Conservation (phyloP, 2,888 invertebrate species). For the Aquatica leii region DNA sequence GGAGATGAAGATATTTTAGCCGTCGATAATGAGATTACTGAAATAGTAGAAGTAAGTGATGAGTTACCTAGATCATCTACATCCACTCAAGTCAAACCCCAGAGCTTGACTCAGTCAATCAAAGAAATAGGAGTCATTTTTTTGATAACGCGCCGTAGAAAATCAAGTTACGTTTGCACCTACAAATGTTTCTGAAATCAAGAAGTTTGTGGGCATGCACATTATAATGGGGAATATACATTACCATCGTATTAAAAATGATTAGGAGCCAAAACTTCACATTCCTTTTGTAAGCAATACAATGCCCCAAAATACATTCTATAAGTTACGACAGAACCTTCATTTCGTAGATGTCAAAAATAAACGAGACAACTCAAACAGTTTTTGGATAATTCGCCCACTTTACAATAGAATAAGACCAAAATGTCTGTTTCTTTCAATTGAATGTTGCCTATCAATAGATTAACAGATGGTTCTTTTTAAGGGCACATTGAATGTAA, state of each 20-base stretch:
- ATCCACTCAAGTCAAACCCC: too few relatives aligned
- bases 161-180: slow-evolving; percentile 16
- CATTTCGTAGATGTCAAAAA: slow-evolving; percentile 38
- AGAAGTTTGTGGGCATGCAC: slow-evolving; percentile 41
- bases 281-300: slow-evolving; percentile 36
- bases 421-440: slow-evolving; percentile 28
- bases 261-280: slow-evolving; percentile 38
- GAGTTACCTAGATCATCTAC: too few relatives aligned
- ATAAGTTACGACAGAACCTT: slow-evolving; percentile 38
- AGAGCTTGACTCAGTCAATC: too few relatives aligned
- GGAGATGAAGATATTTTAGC: too few relatives aligned
- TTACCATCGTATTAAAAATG: slow-evolving; percentile 39
- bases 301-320: slow-evolving; percentile 40
- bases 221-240: slow-evolving; percentile 42
- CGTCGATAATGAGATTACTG: too few relatives aligned
- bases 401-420: slow-evolving; percentile 33
- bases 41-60: too few relatives aligned
- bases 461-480: slow-evolving; percentile 14
- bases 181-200: too few relatives aligned
- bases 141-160: slow-evolving; percentile 7
- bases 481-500: slow-evolving; percentile 17
- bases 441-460: slow-evolving; percentile 20
- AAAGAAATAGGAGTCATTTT: too few relatives aligned
- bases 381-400: slow-evolving; percentile 40
- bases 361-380: slow-evolving; percentile 18